Evolutionary conservation across 2,888 invertebrate species (phyloP), one percentile per base, ranked within the genome.

Genomic region (Hedya salicella): DNA sequence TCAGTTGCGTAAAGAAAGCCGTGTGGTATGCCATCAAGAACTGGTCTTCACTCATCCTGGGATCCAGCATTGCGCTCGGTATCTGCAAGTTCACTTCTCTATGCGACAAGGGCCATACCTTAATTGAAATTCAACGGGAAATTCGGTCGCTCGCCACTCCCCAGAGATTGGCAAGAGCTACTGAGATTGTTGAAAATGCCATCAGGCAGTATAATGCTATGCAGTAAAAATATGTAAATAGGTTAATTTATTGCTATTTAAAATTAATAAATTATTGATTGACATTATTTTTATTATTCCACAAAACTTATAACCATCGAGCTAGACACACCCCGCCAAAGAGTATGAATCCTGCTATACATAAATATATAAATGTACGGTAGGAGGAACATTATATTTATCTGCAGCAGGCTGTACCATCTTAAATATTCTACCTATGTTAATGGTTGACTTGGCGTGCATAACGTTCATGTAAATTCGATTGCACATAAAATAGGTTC

Each of bases 71-170:
- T 14, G 93, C 91, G 0, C 85, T 93, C 1, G 86, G 91, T 1
- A 72, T 94, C 1, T 95, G 94, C 80, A 91, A 92, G 17, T 79
- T 93, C 40, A 93, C 94, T 0, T 89, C 93, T 0, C 67, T 94
- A 32, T 95, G 94, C 74, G 85, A 84, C 17, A 88, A 93, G 64
- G 85, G 89, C 13, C 78, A 89, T 17, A 75, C 78, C 2, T 44
- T 78, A 2, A 59, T 75, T 0, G 75, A 78, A n/a, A 68, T 74
- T 1, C 71, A 77, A 16, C 62, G 67, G 32, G 82, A 93, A 42
- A 85, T 94, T 44, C 80, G 91, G 9, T 80, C 89, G 0, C 83
- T 90, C 50, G 89, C 93, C 63, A 93, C 91, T 0, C 91, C 93
- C 0, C 94, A 94, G 52, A 86, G 87, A 62, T 73, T 95, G 46